phyloP scores from a whole-genome alignment of 2,113 vertebrate species.

The Diadophis punctatus region DNA sequence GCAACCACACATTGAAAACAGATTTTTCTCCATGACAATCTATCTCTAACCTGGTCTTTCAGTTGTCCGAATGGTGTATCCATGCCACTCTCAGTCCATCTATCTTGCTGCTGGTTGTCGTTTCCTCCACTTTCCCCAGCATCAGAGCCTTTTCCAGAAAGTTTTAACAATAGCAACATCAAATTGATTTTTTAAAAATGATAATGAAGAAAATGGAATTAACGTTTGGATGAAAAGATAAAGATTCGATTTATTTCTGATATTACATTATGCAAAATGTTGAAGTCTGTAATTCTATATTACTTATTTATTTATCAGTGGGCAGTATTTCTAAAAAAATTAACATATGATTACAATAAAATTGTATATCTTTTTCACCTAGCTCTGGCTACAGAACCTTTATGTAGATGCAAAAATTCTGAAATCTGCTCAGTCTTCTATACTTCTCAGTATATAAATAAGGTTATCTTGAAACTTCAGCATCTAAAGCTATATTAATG shows the following conservation, averaged over 20 bases:
- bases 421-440: neutral
- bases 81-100: neutral
- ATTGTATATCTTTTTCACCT: neutral
- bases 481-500: neutral
- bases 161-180: neutral
- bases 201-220: neutral
- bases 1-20: neutral
- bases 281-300: neutral
- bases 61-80: neutral
- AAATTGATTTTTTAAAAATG: neutral
- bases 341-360: neutral
- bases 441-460: neutral
- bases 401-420: neutral
- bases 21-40: neutral
- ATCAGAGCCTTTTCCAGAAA: neutral
- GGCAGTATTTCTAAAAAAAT: neutral
- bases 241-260: neutral
- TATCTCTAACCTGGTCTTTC: neutral
- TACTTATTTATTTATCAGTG: neutral
- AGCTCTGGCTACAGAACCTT: neutral
- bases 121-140: neutral
- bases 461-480: neutral
- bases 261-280: neutral
- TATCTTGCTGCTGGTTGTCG: neutral
- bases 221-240: neutral